Base-by-base conservation (phyloP, 2,888 invertebrate genomes). In the Horisme vitalbata region DNA sequence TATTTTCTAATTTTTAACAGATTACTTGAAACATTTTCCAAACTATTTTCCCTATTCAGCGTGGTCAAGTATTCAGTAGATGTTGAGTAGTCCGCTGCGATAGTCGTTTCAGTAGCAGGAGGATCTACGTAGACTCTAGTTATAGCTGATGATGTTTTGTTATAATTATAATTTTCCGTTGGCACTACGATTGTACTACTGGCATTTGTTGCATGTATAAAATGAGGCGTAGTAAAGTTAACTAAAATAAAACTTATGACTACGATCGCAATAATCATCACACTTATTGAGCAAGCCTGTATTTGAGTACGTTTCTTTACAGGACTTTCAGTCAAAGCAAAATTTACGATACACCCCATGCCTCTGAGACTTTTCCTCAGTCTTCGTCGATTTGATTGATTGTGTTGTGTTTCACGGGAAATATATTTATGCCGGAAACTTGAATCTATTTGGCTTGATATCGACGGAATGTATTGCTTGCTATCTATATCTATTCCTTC, bases 261-360 rank as follows among this genome's bases (percentile, higher is more conserved):
- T 71, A 90, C 75, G 49, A 90, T 87, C 52, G 90, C 87, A 70
- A 90, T 65, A 64, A 90, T 83, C 85, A 89, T 88, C 67, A 89
- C 78, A 78, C 86, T 88, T 77, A 89, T 86, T 83, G 89, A 89
- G 82, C 87, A 89, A 49, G 88, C 88, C 72, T 87, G 86, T 68
- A 90, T 86, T 74, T 87, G 88, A 57, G 83, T 89, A 64, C 85
- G 73, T 63, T 86, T 90, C 56, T 86, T 88, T 27, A 86, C 73
- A 45, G 83, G 77, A 61, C 79, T 84, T 61, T 89, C 86, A 60
- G 79, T 79, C 59, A 85, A 67, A 51, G 84, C 75, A 61, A 88
- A 83, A 62, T 86, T 83, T 33, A 90, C 74, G 41, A 89, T 75
- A 75, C 89, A 89, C 27, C 86, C 83, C 51, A 90, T 78, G 54